A percentile compares a stretch with the other conserved stretches of the same genome.
These are phyloP conservation scores for Helostoma temminkii DNA, from an alignment of 2,797 vertebrate species.

Conservation along the genomic window DNA sequence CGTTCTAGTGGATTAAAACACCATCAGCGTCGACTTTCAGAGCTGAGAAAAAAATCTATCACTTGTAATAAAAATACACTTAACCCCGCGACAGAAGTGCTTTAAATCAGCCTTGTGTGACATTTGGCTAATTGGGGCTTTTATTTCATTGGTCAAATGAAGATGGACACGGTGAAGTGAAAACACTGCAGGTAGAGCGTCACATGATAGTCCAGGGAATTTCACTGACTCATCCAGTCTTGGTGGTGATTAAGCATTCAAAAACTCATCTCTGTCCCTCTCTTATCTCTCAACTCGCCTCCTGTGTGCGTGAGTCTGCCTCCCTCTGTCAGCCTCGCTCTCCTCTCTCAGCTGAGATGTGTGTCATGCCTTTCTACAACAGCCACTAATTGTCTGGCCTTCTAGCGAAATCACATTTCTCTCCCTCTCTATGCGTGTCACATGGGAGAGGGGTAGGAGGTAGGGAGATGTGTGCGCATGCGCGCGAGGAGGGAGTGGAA, in stretches of 20 bases:
- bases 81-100: neutral
- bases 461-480: slow-evolving; percentile 40
- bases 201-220: slow-evolving; percentile 44
- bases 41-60: neutral
- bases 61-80: slow-evolving; percentile 4
- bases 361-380: slow-evolving; percentile 74
- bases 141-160: slow-evolving; percentile 39
- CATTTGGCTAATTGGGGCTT: slow-evolving; percentile 50
- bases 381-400: slow-evolving; percentile 82
- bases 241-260: slow-evolving; percentile 49
- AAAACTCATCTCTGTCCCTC: slow-evolving; percentile 19
- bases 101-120: slow-evolving; percentile 43
- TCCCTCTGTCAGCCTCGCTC: slow-evolving; percentile 52
- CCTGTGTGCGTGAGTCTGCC: slow-evolving; percentile 31
- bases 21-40: slow-evolving; percentile 12
- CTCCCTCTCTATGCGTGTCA: slow-evolving; percentile 34
- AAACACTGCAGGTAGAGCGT: slow-evolving; percentile 50
- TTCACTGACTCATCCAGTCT: slow-evolving; percentile 14
- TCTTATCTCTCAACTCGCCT: slow-evolving; percentile 2
- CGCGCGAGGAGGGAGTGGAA: slow-evolving; percentile 3
- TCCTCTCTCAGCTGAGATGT: slow-evolving; percentile 65
- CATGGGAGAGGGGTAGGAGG: slow-evolving; percentile 31
- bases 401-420: slow-evolving; percentile 69
- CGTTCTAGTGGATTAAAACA: slow-evolving; percentile 39
- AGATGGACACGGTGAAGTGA: slow-evolving; percentile 41